Percentiles rank a stretch among this genome's conserved stretches.
Evolutionary conservation across 2,113 vertebrate genomes (phyloP).

Genomic region (Rhinopomastus cyanomelas): DNA sequence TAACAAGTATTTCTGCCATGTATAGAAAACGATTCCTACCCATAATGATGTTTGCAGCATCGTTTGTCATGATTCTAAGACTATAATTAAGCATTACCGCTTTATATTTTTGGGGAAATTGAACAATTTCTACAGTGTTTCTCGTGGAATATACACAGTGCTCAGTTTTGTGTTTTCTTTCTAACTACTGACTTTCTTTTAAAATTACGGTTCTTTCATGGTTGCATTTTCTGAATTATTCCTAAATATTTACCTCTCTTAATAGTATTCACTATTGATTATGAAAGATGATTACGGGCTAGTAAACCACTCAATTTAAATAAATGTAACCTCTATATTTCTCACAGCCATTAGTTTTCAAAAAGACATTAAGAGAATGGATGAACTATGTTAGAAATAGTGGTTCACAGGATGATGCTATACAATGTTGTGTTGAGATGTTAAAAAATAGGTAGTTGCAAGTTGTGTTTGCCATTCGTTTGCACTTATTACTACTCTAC

Average conservation of each 20-base stretch:
- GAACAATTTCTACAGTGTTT: not conserved
- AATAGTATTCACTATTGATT: not conserved
- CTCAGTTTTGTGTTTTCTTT: fast-evolving
- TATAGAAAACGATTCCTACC: not conserved
- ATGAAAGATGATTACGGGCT: not conserved
- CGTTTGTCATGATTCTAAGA: not conserved
- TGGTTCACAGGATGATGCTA: not conserved
- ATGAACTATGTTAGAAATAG: not conserved
- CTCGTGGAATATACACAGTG: fast-evolving
- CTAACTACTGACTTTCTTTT: not conserved
- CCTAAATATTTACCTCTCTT: not conserved
- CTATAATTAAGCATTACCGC: not conserved
- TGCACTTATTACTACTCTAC: not conserved
- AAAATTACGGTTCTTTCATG: not conserved
- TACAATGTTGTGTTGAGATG: not conserved
- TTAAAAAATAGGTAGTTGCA: not conserved
- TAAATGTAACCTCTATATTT: not conserved
- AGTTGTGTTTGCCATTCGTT: not conserved
- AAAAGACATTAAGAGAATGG: not conserved
- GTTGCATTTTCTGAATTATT: not conserved
- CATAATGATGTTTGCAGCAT: not conserved
- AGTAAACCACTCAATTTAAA: not conserved
- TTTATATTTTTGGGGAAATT: not conserved
- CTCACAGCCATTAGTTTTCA: not conserved
- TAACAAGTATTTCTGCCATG: not conserved